A percentile compares a stretch with the other conserved stretches of the same genome.
phyloP scores from a whole-genome alignment of 2,888 invertebrate species.

The Eupithecia tripunctaria region DNA sequence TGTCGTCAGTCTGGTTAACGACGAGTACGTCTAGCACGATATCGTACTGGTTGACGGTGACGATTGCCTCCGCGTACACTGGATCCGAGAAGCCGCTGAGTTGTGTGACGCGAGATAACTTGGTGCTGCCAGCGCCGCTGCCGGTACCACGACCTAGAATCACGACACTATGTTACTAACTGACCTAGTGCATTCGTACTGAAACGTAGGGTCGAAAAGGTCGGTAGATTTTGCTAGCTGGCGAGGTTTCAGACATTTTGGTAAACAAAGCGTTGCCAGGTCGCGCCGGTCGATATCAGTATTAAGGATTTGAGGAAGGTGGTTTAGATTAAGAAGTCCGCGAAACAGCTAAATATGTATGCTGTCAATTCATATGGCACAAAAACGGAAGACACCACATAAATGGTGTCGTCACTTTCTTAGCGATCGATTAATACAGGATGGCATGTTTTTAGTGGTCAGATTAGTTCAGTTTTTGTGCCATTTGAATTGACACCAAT shows the following conservation, averaged over 20 bases:
- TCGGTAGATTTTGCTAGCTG: background rate
- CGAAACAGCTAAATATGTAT: background rate
- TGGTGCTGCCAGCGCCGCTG: slow-evolving; percentile 63
- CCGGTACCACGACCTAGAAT: slow-evolving; percentile 59
- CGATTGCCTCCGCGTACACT: slow-evolving; percentile 99
- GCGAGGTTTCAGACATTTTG: background rate
- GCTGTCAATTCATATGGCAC: background rate
- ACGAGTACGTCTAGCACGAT: slow-evolving; percentile 99
- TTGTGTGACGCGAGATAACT: slow-evolving; percentile 92
- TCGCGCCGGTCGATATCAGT: background rate
- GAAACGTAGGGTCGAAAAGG: background rate
- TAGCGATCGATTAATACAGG: background rate
- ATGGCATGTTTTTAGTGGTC: background rate
- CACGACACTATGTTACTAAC: background rate
- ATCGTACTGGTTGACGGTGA: slow-evolving; percentile 99
- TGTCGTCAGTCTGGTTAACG: slow-evolving; percentile 94
- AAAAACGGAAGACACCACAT: too few relatives aligned
- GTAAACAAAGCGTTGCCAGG: background rate
- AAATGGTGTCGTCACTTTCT: background rate
- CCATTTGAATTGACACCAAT: background rate
- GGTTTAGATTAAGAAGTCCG: background rate
- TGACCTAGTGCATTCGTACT: background rate
- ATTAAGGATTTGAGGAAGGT: too few relatives aligned
- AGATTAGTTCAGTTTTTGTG: background rate
- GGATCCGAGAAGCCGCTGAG: slow-evolving; percentile 99